These are phyloP conservation scores for Malurus melanocephalus DNA, from an alignment of 2,113 vertebrate species.

Conservation along the genomic window DNA sequence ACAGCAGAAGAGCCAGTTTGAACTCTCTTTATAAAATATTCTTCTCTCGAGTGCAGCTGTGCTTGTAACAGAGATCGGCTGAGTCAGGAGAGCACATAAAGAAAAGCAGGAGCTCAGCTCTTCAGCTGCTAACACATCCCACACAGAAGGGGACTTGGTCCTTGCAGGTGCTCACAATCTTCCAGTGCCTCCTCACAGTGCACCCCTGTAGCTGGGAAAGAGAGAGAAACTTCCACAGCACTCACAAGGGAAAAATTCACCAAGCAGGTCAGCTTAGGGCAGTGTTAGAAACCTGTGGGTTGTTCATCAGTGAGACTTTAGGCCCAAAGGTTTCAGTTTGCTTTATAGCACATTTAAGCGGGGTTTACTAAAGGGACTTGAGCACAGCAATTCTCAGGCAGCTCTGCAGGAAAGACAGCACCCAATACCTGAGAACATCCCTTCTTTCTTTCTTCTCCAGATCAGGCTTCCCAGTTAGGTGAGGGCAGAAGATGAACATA, in stretches of 20 bases:
- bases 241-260: background rate
- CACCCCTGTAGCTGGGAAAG: background rate
- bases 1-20: slow-evolving; percentile 5
- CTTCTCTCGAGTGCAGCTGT: slow-evolving; percentile 25
- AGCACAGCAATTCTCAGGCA: background rate
- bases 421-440: background rate
- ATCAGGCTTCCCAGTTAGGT: background rate
- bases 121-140: slow-evolving; percentile 26
- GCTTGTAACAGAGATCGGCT: slow-evolving; percentile 1
- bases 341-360: background rate
- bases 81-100: slow-evolving; percentile 38
- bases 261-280: background rate
- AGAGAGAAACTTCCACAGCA: background rate
- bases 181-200: background rate
- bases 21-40: background rate
- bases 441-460: background rate
- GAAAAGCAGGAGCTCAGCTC: slow-evolving; percentile 40
- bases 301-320: background rate
- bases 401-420: background rate
- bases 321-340: background rate
- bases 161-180: slow-evolving; percentile 2
- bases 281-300: background rate
- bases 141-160: slow-evolving; percentile 16
- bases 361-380: background rate
- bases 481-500: background rate